Evolutionary conservation across 2,888 invertebrate genomes (phyloP).

Genomic region (Candidula unifasciata): DNA sequence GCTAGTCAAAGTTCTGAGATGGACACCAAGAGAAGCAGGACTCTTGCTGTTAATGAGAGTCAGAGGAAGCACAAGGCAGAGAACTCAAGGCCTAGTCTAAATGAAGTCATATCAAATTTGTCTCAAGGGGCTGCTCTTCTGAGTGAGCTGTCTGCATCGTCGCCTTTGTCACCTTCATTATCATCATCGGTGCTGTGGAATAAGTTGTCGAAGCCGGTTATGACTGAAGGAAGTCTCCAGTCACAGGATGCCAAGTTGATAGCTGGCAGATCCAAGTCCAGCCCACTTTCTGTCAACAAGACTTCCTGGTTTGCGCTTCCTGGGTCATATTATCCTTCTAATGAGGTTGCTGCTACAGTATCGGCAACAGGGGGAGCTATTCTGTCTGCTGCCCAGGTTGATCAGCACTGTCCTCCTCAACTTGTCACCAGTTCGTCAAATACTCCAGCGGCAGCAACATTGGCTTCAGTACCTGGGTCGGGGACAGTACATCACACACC

Average conservation of each 20-base stretch:
- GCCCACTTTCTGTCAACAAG: neutral
- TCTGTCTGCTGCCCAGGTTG: neutral
- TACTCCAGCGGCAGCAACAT: neutral
- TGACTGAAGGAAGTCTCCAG: neutral
- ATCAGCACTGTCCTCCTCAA: neutral
- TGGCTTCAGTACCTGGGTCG: neutral
- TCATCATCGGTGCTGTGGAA: conserved; percentile 36
- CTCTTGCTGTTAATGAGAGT: neutral
- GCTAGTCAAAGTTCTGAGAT: conserved; percentile 1
- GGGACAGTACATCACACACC: conserved; percentile 39
- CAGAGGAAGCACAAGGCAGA: conserved; percentile 45
- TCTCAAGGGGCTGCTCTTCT: conserved; percentile 56
- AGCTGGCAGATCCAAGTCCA: conserved; percentile 24
- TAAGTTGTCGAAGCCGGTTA: conserved; percentile 10
- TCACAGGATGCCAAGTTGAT: neutral
- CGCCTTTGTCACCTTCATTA: conserved; percentile 16
- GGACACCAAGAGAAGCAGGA: neutral
- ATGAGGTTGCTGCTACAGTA: neutral
- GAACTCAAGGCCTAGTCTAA: conserved; percentile 58
- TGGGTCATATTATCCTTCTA: neutral
- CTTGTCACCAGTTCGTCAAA: conserved; percentile 28
- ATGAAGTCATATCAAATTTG: conserved; percentile 67
- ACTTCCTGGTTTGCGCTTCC: conserved; percentile 33
- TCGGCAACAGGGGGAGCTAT: neutral
- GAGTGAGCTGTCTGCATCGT: conserved; percentile 27